A percentile compares a stretch with the other conserved stretches of the same genome.
Evolutionary conservation across 2,888 invertebrate genomes (phyloP).

Genomic region (Lasioglossum marginatum): DNA sequence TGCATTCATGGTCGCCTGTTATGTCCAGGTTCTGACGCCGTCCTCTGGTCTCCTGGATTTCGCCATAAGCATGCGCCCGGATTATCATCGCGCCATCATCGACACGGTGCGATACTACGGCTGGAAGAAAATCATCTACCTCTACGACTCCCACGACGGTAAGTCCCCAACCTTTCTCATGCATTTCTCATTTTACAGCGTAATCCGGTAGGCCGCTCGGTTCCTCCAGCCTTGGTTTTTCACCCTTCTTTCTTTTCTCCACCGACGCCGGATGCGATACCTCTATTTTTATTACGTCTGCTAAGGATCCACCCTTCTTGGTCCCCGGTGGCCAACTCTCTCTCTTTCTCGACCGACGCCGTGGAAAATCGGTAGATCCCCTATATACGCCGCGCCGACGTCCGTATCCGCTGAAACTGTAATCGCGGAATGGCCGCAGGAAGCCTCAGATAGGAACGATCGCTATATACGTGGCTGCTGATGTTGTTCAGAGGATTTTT

Average conservation of each 20-base stretch:
- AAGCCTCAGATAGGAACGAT: background rate
- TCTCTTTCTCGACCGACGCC: slow-evolving; percentile 61
- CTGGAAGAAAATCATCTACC: slow-evolving; percentile 95
- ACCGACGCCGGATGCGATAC: slow-evolving; percentile 13
- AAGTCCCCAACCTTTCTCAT: slow-evolving; percentile 84
- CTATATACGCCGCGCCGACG: background rate
- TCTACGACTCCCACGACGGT: slow-evolving; percentile 97
- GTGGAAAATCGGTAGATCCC: slow-evolving; percentile 44
- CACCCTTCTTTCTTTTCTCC: slow-evolving; percentile 75
- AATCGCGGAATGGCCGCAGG: slow-evolving; percentile 15
- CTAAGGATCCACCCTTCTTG: slow-evolving; percentile 46
- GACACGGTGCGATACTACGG: slow-evolving; percentile 97
- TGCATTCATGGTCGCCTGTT: background rate
- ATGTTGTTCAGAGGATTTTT: background rate
- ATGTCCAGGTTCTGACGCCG: slow-evolving; percentile 91
- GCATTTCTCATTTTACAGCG: slow-evolving; percentile 80
- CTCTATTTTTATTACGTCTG: slow-evolving; percentile 63
- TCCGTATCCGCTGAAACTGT: slow-evolving; percentile 2
- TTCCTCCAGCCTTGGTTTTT: slow-evolving; percentile 54
- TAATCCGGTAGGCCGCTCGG: slow-evolving; percentile 45
- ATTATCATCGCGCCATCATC: slow-evolving; percentile 97
- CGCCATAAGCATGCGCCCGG: slow-evolving; percentile 97
- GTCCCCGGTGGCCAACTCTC: slow-evolving; percentile 73
- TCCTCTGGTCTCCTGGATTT: slow-evolving; percentile 95
- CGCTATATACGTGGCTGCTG: background rate